phyloP scores from a whole-genome alignment of 1,140 invertebrate species.

The Sogatella furcifera region DNA sequence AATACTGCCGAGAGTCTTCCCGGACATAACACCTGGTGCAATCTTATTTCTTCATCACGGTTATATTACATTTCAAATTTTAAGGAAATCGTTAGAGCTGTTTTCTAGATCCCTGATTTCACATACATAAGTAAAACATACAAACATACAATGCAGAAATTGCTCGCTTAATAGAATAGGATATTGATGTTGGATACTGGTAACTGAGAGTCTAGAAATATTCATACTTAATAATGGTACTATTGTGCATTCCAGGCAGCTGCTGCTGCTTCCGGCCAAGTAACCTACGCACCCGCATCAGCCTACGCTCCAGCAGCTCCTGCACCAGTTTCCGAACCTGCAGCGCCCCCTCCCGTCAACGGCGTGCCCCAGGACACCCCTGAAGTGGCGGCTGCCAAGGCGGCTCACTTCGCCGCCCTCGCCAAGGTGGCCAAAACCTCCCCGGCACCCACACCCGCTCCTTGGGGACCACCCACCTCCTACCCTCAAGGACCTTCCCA shows the following conservation, averaged over 20 bases:
- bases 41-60: no score
- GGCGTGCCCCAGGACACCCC: slow-evolving; percentile 23
- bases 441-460: slow-evolving; percentile 6
- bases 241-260: slow-evolving; percentile 21
- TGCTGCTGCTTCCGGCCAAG: slow-evolving; percentile 36
- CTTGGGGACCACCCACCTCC: slow-evolving; percentile 25
- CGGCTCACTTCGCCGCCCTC: slow-evolving; percentile 24
- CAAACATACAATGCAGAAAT: no score
- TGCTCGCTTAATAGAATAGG: no score
- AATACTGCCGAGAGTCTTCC: no score
- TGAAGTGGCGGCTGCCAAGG: slow-evolving; percentile 23
- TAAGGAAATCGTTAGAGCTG: no score
- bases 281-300: slow-evolving; percentile 34
- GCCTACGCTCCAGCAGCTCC: slow-evolving; percentile 36
- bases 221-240: background rate
- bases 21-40: no score
- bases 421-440: slow-evolving; percentile 15
- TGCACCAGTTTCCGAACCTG: slow-evolving; percentile 17
- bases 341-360: slow-evolving; percentile 9
- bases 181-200: no score
- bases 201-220: no score
- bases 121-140: no score
- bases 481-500: background rate
- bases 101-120: no score
- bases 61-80: no score